Conservation (phyloP, 2,797 vertebrate species). For the Prionace glauca region DNA sequence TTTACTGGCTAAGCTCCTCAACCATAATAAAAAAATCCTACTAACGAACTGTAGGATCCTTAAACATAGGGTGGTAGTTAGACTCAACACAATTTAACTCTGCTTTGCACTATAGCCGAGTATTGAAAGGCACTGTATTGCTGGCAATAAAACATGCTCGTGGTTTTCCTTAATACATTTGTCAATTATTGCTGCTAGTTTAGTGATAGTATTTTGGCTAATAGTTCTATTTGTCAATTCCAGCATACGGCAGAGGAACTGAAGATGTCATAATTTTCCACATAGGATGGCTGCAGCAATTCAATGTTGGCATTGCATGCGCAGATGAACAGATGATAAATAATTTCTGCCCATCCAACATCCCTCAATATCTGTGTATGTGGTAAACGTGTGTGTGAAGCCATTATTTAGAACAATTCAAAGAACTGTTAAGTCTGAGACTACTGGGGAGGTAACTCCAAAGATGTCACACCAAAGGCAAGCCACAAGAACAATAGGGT, state of each 20-base stretch:
- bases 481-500: too few species aligned
- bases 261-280: slow-evolving; percentile 13
- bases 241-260: not conserved
- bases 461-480: too few species aligned
- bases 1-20: not conserved
- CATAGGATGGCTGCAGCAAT: not conserved
- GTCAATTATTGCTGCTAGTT: slow-evolving; percentile 1
- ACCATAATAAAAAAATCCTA: not conserved
- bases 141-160: not conserved
- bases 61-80: not conserved
- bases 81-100: not conserved
- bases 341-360: not conserved
- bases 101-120: not conserved
- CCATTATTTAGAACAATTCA: not conserved
- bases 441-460: too few species aligned
- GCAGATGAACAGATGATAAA: not conserved
- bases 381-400: not conserved
- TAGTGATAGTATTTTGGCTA: not conserved
- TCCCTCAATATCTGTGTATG: not conserved
- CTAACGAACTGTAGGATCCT: not conserved
- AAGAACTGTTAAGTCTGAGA: too few species aligned
- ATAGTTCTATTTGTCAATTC: slow-evolving; percentile 16
- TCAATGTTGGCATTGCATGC: not conserved
- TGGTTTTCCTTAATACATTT: not conserved
- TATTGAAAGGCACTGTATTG: not conserved